phyloP scores from a whole-genome alignment of 2,797 vertebrate genomes.

The Steatocranus sp. region DNA sequence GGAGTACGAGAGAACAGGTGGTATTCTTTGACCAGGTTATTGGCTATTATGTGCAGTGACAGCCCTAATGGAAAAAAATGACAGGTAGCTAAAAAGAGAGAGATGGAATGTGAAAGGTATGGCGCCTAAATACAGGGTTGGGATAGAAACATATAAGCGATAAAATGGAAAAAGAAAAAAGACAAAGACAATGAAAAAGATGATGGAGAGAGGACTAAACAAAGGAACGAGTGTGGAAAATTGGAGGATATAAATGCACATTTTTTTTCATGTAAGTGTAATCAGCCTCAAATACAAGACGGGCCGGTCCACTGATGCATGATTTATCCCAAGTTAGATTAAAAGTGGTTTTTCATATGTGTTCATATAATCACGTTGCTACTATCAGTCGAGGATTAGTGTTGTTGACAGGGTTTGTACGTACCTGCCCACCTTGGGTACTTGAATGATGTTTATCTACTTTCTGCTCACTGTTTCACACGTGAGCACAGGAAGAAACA shows the following conservation, averaged over 20 bases:
- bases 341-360: neutral
- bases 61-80: slow-evolving; percentile 58
- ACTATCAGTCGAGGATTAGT: neutral
- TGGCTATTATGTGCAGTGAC: slow-evolving; percentile 51
- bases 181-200: slow-evolving; percentile 18
- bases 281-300: neutral
- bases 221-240: neutral
- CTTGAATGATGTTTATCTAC: neutral
- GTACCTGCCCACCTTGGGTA: neutral
- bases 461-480: neutral
- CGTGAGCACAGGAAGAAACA: neutral
- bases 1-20: slow-evolving; percentile 52
- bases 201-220: neutral
- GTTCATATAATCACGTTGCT: neutral
- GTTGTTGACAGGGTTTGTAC: neutral
- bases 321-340: neutral
- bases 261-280: neutral
- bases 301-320: neutral
- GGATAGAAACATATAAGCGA: slow-evolving; percentile 11
- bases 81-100: slow-evolving; percentile 25
- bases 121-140: slow-evolving; percentile 20
- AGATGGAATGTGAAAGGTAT: slow-evolving; percentile 30
- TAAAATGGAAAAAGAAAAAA: slow-evolving; percentile 26
- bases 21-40: slow-evolving; percentile 49
- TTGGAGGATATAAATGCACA: neutral